Base-by-base conservation (phyloP, 2,888 invertebrate genomes). In the Ceriagrion tenellum region DNA sequence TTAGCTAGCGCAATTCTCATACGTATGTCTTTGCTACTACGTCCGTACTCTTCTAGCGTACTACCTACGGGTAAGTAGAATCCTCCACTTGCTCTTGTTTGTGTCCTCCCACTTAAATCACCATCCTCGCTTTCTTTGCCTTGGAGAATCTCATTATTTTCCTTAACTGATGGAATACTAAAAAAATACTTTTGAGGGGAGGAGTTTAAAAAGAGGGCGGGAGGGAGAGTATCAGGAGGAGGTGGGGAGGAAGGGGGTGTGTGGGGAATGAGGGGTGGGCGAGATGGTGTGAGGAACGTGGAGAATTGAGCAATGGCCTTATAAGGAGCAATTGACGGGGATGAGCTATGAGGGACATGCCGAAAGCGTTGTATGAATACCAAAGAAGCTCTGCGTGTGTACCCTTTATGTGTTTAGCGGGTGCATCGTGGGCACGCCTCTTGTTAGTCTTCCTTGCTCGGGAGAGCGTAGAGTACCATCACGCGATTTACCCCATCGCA, bases 271-370 rank as follows among this genome's bases (percentile, higher is more conserved):
- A n/a, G 63, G 63, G 8, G 23, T 63, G 63, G 3, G 23, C 18
- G 63, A 63, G 63, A 26, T 26, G 26, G 69, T 26, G 69, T 26
- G 69, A n/a, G 26, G 69, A n/a, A 69, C 26, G 69, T 69, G 69
- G 69, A 69, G n/a, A 23, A 69, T n/a, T 69, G 69, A 69, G 69
- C 69, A 69, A 69, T 69, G 23, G 69, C 69, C 69, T 69, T 69
- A 69, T 69, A 69, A 69, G 69, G n/a, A n/a, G 69, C 69, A 69
- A 69, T 69, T n/a, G 69, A 69, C 8, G 69, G 23, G 6, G n/a
- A n/a, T 69, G 26, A 26, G 69, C 26, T 23, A 12, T 0, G 4
- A 8, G 47, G 8, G 8, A 26, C 12, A 6, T 23, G 47, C n/a
- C 69, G 69, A 69, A n/a, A 20, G n/a, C 69, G 26, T 69, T 69